Evolutionary conservation across 2,113 vertebrate species (phyloP), one percentile per base, ranked within the genome.

Genomic region (Ceyx margarethae): DNA sequence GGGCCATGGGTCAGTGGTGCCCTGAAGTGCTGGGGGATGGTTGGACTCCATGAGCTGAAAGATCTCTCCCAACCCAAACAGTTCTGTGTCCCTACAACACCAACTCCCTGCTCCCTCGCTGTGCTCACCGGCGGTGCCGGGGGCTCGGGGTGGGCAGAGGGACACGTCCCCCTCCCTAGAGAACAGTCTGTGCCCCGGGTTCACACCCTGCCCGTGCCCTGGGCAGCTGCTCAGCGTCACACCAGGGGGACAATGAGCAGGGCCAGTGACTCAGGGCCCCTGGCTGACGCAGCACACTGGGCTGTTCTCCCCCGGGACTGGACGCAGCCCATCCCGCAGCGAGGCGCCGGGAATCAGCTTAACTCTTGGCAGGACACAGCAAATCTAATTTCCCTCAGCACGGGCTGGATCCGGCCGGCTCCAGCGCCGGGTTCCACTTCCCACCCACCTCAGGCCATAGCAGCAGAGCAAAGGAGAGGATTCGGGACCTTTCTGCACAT

Each of bases 341-440:
- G 48, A 89, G 86, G 75, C 40, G 78, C 92, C 93, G 87, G 89
- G 40, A 92, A 95, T 96, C 37, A 86, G 93, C 93, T 94, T 82
- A 80, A 91, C 94, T 95, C 81, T 79, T 92, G 89, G 89, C 89
- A 93, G 86, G 35, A 33, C 88, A 81, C 20, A 69, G 90, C 53
- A 79, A 96, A 94, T 93, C 84, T 82, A 62, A 91, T 95, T 95
- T 91, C 78, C 82, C 73, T 78, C 23, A 40, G 76, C 60, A 51
- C 3, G 35, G 56, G 9, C 5, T 6, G 86, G 75, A 76, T 78
- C 25, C 3, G 5, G 56, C 74, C 84, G 80, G 78, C 91, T 87
- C 35, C 2, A 7, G 80, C 71, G 26, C 75, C 9, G 71, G 10
- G 66, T 62, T 25, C 50, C 13, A 23, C 50, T 48, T 48, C 20